Percentiles rank a stretch among this genome's conserved stretches.
phyloP scores from a whole-genome alignment of 2,113 vertebrate genomes.

The Progne subis region DNA sequence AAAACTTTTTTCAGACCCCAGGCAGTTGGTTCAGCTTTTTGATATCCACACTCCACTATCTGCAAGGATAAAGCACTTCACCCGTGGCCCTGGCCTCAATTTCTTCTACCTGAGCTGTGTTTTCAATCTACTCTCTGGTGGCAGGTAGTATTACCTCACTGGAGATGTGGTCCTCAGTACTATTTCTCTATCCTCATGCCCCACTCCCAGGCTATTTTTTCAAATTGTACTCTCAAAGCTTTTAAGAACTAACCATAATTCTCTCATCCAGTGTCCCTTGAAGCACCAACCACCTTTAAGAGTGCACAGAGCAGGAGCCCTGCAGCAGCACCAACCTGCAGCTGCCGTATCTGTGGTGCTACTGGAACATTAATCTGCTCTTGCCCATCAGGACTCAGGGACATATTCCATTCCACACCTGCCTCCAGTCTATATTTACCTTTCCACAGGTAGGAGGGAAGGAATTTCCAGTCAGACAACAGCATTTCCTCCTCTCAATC shows the following conservation, averaged over 20 bases:
- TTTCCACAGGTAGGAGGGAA: background rate
- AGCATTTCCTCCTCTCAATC: background rate
- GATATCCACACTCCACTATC: background rate
- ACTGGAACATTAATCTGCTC: background rate
- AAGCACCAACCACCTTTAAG: background rate
- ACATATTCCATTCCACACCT: background rate
- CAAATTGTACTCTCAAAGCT: background rate
- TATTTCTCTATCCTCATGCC: background rate
- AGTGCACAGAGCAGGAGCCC: background rate
- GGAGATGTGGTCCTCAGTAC: background rate
- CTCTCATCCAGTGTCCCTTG: background rate
- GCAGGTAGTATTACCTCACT: background rate
- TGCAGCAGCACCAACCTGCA: background rate
- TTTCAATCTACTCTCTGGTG: background rate
- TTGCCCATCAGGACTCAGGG: background rate
- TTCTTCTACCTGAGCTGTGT: background rate
- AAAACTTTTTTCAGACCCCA: background rate
- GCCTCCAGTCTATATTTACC: background rate
- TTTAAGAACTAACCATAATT: background rate
- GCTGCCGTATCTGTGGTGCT: rapidly evolving
- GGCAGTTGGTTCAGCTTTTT: background rate
- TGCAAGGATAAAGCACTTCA: background rate
- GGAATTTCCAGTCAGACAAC: background rate
- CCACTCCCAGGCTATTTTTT: background rate
- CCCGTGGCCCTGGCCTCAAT: rapidly evolving